Evolutionary conservation across 2,797 vertebrate species (phyloP).

Genomic region (Chaenodraco wilsoni): DNA sequence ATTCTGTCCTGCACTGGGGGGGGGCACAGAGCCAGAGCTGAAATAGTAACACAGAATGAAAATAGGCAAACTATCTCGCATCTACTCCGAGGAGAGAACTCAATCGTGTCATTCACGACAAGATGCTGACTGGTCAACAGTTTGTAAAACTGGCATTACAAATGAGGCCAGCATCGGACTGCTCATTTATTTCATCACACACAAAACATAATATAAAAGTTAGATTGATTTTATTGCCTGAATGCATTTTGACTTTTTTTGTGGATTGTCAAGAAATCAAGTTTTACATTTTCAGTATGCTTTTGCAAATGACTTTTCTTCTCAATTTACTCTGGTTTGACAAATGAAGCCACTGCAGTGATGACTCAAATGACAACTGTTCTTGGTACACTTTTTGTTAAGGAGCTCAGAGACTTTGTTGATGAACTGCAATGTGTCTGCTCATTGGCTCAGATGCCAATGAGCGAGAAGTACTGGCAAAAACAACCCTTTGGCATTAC

Average conservation of each 20-base stretch:
- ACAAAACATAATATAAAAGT: not conserved
- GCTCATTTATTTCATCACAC: constrained; percentile 19
- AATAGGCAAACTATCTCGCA: constrained; percentile 53
- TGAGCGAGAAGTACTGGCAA: constrained; percentile 10
- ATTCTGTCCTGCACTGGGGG: constrained; percentile 31
- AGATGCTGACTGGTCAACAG: constrained; percentile 24
- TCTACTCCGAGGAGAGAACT: constrained; percentile 42
- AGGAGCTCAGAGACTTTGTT: not conserved
- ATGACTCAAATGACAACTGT: not conserved
- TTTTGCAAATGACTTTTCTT: constrained; percentile 11
- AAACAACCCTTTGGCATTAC: constrained; percentile 23
- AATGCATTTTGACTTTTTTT: not conserved
- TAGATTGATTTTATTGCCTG: constrained; percentile 2
- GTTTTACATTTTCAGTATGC: not conserved
- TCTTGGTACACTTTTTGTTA: not conserved
- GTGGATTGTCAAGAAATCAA: not conserved
- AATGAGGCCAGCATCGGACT: constrained; percentile 1
- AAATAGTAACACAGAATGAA: constrained; percentile 53
- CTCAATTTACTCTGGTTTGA: constrained; percentile 3
- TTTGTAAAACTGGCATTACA: constrained; percentile 22
- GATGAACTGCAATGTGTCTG: constrained; percentile 1
- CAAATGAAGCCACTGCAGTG: constrained; percentile 2
- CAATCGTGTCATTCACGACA: constrained; percentile 41
- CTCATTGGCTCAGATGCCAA: constrained; percentile 1
- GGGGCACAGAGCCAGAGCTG: constrained; percentile 45